A percentile compares a stretch with the other conserved stretches of the same genome.
These are phyloP conservation scores for Amblyraja radiata DNA, from an alignment of 2,797 vertebrate genomes.

Conservation along the genomic window DNA sequence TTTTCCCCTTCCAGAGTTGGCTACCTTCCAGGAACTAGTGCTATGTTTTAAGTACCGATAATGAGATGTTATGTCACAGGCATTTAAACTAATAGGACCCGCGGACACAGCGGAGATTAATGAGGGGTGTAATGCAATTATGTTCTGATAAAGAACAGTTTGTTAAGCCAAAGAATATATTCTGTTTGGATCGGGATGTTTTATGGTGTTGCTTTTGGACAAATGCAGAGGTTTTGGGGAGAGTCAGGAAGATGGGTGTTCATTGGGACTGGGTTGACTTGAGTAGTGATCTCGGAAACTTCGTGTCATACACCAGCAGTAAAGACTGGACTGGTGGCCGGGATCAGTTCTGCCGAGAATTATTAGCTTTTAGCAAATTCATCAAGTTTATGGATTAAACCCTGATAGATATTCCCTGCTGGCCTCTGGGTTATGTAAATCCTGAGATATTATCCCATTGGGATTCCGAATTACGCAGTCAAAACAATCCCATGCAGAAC, in stretches of 20 bases:
- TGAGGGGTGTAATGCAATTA: constrained; percentile 36
- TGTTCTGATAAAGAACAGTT: constrained; percentile 4
- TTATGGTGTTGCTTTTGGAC: not conserved
- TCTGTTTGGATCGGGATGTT: not conserved
- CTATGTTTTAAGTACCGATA: constrained; percentile 31
- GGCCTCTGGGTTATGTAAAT: not conserved
- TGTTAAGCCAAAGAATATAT: constrained; percentile 3
- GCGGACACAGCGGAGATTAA: constrained; percentile 24
- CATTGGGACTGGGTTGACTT: not conserved
- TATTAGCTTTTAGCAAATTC: not conserved
- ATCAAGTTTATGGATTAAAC: not conserved
- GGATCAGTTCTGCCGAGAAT: not conserved
- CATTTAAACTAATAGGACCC: constrained; percentile 36
- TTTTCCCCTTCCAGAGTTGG: not conserved
- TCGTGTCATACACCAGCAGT: too few species aligned
- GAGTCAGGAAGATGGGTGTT: too few species aligned
- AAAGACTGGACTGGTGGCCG: not conserved
- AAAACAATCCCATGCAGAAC: not conserved
- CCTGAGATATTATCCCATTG: not conserved
- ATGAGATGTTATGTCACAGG: constrained; percentile 36
- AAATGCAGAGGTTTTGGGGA: not conserved
- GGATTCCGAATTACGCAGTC: not conserved
- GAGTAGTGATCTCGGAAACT: not conserved
- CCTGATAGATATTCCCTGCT: not conserved
- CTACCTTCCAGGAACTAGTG: not conserved